Conservation (phyloP, 1,140 invertebrate genomes). For the Magallana angulata region DNA sequence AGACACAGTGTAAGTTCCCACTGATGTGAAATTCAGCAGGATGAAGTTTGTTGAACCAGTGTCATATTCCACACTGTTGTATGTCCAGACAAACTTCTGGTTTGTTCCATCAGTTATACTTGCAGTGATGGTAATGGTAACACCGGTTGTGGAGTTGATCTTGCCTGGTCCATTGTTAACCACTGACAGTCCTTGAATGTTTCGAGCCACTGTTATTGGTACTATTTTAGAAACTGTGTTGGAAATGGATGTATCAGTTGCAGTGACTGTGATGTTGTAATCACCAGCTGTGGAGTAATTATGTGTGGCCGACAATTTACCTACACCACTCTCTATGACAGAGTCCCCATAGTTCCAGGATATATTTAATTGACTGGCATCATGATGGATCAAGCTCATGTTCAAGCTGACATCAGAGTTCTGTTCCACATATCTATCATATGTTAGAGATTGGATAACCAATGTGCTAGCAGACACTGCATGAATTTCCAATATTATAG, state of each 20-base stretch:
- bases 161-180: conserved; percentile 19
- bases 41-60: conserved; percentile 28
- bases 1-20: conserved; percentile 53
- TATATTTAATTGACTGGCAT: not conserved
- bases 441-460: not conserved
- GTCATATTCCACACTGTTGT: conserved; percentile 4
- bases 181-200: conserved; percentile 22
- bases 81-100: conserved; percentile 49
- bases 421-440: conserved; percentile 2
- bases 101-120: conserved; percentile 39
- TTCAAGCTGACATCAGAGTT: conserved; percentile 10
- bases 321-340: not conserved
- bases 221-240: not conserved
- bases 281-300: conserved; percentile 45
- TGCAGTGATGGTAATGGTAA: conserved; percentile 41
- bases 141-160: conserved; percentile 23
- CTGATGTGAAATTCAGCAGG: conserved; percentile 37
- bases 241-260: conserved; percentile 1
- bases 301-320: conserved; percentile 1
- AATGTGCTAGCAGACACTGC: conserved; percentile 45
- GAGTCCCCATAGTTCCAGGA: conserved; percentile 47
- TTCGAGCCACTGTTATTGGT: conserved; percentile 40
- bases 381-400: conserved; percentile 45
- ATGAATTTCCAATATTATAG: conserved; percentile 27
- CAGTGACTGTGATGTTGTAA: conserved; percentile 44